These are phyloP conservation scores for Agrochola circellaris DNA, from an alignment of 2,888 invertebrate genomes.

Conservation along the genomic window DNA sequence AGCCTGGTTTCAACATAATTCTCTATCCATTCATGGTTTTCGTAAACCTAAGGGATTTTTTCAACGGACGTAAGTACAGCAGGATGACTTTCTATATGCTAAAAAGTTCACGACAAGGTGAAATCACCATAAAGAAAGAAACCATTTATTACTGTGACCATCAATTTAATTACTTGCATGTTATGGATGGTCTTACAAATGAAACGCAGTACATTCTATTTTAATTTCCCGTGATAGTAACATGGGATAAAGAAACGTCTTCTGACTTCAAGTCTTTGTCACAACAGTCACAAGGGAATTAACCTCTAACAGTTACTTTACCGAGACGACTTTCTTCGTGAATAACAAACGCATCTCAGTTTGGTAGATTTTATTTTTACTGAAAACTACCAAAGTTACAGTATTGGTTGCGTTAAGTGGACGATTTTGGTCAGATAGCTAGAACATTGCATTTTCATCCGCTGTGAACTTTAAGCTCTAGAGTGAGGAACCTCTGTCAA, in stretches of 20 bases:
- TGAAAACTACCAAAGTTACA: constrained; percentile 10
- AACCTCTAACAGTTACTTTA: constrained; percentile 36
- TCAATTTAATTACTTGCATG: neutral
- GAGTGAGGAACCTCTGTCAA: neutral
- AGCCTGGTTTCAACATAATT: neutral
- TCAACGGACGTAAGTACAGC: neutral
- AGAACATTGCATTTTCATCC: constrained; percentile 16
- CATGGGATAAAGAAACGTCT: constrained; percentile 2
- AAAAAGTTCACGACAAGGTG: constrained; percentile 1
- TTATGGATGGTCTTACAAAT: neutral
- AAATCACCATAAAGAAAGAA: constrained; percentile 7
- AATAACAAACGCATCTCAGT: constrained; percentile 33
- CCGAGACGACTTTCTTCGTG: constrained; percentile 22
- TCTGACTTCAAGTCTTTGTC: constrained; percentile 14
- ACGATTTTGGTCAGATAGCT: neutral
- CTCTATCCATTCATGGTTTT: neutral
- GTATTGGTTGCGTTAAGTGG: neutral
- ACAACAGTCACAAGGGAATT: constrained; percentile 10
- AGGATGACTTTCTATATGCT: neutral
- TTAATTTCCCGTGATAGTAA: neutral
- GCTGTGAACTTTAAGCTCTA: neutral
- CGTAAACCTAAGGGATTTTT: neutral
- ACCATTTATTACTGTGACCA: neutral
- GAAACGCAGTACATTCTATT: neutral
- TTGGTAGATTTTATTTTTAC: neutral